Evolutionary conservation across 1,140 invertebrate genomes (phyloP), one percentile per base, ranked within the genome.

Genomic region (Parapsyche elsis): DNA sequence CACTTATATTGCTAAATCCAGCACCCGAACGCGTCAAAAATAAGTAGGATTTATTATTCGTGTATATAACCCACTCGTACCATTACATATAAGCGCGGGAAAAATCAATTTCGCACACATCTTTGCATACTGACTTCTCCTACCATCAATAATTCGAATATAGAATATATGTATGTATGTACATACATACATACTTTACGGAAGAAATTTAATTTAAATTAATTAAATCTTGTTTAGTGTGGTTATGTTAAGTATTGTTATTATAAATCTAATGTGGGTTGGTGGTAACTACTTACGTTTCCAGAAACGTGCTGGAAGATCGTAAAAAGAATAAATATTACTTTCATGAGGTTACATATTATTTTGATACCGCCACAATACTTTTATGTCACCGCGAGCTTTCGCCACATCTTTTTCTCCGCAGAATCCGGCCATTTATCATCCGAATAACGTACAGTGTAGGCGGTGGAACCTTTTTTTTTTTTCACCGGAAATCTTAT

Each of bases 361-460:
- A 67, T 67, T 67, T 67, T 67, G 64, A 67, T 67, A 67, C 21
- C 24, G 24, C 64, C 75, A 64, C 75, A 64, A 53, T 64, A 64
- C 75, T 77, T 67, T 77, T 49, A 78, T 79, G 46, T 82, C 61
- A 82, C 78, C 59, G 81, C 81, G 81, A 82, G 81, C 78, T 30
- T 71, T 74, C 64, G 49, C 59, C 78, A 77, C 71, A 81, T 79
- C 78, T 81, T 75, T 64, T 77, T 71, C 81, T 67, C 64, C 46
- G 46, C 78, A 80, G 70, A 82, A 80, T 82, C 75, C 74, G 57
- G 78, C 76, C 61, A 82, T 82, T 82, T 80, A 82, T 82, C 81
- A 80, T 82, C 67, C 26, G 75, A 70, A 64, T 80, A 26, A 74
- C 78, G 16, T 53, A 53, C 30, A 38, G 30, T 70, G 78, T 71